A percentile compares a stretch with the other conserved stretches of the same genome.
phyloP scores from a whole-genome alignment of 2,888 invertebrate species.

The Hybos culiciformis region DNA sequence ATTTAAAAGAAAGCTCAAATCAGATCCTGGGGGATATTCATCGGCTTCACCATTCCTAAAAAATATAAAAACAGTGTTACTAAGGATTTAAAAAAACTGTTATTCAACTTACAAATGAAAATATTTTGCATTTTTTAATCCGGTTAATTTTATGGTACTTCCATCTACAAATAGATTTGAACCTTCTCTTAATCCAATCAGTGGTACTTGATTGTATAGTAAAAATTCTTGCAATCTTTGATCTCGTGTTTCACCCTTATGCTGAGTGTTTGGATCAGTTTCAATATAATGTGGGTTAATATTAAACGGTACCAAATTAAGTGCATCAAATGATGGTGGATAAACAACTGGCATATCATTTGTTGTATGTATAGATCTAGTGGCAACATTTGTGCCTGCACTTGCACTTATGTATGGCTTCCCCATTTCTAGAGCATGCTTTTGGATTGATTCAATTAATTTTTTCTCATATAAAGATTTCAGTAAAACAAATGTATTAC shows the following conservation, averaged over 20 bases:
- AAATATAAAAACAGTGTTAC: background rate
- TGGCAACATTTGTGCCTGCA: slow-evolving; percentile 74
- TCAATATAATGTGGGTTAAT: slow-evolving; percentile 77
- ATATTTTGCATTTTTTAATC: slow-evolving; percentile 47
- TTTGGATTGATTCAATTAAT: slow-evolving; percentile 47
- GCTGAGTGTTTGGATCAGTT: slow-evolving; percentile 40
- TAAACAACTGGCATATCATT: slow-evolving; percentile 81
- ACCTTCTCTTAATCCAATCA: slow-evolving; percentile 62
- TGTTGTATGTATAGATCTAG: slow-evolving; percentile 64
- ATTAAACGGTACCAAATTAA: slow-evolving; percentile 64
- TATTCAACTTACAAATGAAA: slow-evolving; percentile 33
- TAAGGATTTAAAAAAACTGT: background rate
- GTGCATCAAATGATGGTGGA: slow-evolving; percentile 54
- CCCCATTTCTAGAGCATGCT: slow-evolving; percentile 47
- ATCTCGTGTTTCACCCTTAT: slow-evolving; percentile 69
- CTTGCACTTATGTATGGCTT: slow-evolving; percentile 64
- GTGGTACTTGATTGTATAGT: slow-evolving; percentile 43
- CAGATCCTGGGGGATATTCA: background rate
- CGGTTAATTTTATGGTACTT: slow-evolving; percentile 44
- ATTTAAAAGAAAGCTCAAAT: background rate
- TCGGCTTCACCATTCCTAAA: background rate
- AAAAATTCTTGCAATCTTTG: slow-evolving; percentile 57
- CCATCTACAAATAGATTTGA: slow-evolving; percentile 48
- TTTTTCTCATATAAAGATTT: slow-evolving; percentile 54
- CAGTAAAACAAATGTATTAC: slow-evolving; percentile 64